Evolutionary conservation across 1,140 invertebrate species (phyloP).

Genomic region (Drosophila cardini): DNA sequence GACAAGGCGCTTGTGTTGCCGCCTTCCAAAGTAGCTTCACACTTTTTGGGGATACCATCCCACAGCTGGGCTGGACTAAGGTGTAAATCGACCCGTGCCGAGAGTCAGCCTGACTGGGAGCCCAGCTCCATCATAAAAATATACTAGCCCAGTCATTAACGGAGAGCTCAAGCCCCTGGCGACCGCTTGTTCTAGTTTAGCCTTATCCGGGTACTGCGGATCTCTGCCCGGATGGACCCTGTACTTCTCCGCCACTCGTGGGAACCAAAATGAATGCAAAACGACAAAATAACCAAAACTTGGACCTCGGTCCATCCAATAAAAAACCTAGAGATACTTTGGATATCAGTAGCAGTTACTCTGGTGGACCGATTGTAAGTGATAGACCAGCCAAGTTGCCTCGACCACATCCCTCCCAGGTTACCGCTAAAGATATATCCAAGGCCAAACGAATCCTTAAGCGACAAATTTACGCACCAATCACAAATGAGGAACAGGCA

Average conservation of each 20-base stretch:
- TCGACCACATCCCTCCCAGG: conserved; percentile 1
- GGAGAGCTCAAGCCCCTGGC: conserved; percentile 37
- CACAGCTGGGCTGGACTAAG: conserved; percentile 40
- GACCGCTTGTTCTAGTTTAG: conserved; percentile 28
- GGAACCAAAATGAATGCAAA: conserved; percentile 37
- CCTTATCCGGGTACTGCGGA: conserved; percentile 33
- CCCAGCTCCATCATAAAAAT: conserved; percentile 25
- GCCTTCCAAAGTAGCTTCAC: conserved; percentile 10
- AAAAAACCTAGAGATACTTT: conserved; percentile 7
- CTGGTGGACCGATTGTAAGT: not conserved
- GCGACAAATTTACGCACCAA: not conserved
- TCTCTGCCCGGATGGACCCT: conserved; percentile 32
- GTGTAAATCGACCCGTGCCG: conserved; percentile 39
- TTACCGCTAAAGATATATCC: not conserved
- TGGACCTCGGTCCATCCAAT: conserved; percentile 17
- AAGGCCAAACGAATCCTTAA: conserved; percentile 21
- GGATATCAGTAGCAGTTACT: not conserved
- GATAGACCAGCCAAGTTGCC: conserved; percentile 6
- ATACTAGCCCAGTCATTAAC: conserved; percentile 38
- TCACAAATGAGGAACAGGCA: conserved; percentile 17
- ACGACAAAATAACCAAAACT: conserved; percentile 3
- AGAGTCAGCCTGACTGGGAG: conserved; percentile 40
- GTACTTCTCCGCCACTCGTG: conserved; percentile 29
- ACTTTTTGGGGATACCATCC: not conserved
- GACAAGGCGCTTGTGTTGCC: conserved; percentile 18